Conservation (phyloP, 2,888 invertebrate genomes). For the Rugalucina vietnamica region DNA sequence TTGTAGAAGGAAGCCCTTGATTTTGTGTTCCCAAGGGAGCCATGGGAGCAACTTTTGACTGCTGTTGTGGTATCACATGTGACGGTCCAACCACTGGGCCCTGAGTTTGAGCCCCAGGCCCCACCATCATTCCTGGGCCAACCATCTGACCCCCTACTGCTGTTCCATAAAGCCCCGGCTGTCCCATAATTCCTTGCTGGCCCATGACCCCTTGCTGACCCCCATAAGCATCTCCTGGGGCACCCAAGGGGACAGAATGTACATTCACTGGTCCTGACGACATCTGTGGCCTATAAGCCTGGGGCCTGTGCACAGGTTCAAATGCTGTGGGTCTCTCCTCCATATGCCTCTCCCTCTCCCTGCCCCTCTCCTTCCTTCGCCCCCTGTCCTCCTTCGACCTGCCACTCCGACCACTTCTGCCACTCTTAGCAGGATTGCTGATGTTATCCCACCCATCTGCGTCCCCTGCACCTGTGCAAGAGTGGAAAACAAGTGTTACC, state of each 20-base stretch:
- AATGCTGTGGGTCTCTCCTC: constrained; percentile 66
- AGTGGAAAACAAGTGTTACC: constrained; percentile 42
- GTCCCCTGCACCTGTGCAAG: constrained; percentile 46
- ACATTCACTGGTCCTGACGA: constrained; percentile 47
- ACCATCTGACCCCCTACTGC: constrained; percentile 20
- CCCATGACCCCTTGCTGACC: not conserved
- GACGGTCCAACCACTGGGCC: not conserved
- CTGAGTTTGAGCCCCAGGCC: not conserved
- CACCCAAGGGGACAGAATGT: constrained; percentile 49
- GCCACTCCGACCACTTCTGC: constrained; percentile 56
- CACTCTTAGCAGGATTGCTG: constrained; percentile 42
- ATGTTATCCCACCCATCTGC: constrained; percentile 52
- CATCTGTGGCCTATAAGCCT: constrained; percentile 65
- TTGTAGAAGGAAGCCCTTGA: constrained; percentile 24
- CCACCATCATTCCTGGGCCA: constrained; percentile 32
- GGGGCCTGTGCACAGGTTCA: constrained; percentile 73
- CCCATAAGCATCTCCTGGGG: not conserved
- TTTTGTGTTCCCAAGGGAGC: constrained; percentile 9
- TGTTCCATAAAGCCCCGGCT: not conserved
- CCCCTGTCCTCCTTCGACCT: constrained; percentile 30
- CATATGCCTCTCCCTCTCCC: constrained; percentile 32
- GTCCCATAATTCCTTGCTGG: not conserved
- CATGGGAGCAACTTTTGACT: not conserved
- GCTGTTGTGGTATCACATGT: not conserved
- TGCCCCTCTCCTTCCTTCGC: constrained; percentile 8